Evolutionary conservation across 2,797 vertebrate species (phyloP).

Genomic region (Sebastes taczanowskii): DNA sequence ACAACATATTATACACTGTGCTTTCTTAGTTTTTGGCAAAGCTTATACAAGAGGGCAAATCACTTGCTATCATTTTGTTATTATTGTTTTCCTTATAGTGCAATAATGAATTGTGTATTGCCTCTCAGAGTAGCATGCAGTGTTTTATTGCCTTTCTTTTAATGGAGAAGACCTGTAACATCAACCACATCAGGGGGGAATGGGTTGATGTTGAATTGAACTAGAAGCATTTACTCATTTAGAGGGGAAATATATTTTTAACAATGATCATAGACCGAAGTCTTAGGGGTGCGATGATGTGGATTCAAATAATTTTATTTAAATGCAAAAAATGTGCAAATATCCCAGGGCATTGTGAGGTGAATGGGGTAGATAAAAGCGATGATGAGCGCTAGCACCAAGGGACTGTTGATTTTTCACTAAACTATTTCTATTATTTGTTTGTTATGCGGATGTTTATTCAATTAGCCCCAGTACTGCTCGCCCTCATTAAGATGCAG

Average conservation of each 20-base stretch:
- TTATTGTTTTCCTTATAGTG: constrained; percentile 24
- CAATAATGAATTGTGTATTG: constrained; percentile 38
- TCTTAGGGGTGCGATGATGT: constrained; percentile 39
- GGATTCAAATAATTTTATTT: constrained; percentile 54
- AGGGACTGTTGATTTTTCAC: constrained; percentile 48
- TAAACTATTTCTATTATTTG: constrained; percentile 54
- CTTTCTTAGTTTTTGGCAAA: constrained; percentile 19
- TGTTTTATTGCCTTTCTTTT: constrained; percentile 28
- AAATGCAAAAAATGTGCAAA: constrained; percentile 45
- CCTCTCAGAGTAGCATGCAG: constrained; percentile 25
- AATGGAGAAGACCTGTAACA: constrained; percentile 28
- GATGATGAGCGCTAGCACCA: constrained; percentile 35
- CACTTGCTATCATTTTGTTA: constrained; percentile 15
- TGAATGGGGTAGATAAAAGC: constrained; percentile 43
- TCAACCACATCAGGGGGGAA: constrained; percentile 31
- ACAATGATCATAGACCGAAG: constrained; percentile 31
- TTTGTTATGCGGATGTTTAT: constrained; percentile 52
- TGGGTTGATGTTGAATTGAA: constrained; percentile 21
- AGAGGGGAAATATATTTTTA: constrained; percentile 15
- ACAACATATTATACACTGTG: neutral
- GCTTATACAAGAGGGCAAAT: constrained; percentile 23
- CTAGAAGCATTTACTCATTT: constrained; percentile 27
- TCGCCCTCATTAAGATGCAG: constrained; percentile 45
- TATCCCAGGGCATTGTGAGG: constrained; percentile 47
- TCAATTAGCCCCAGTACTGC: constrained; percentile 42